Evolutionary conservation across 2,113 vertebrate genomes (phyloP), one percentile per base, ranked within the genome.

Genomic region (Trematocara marginatum): DNA sequence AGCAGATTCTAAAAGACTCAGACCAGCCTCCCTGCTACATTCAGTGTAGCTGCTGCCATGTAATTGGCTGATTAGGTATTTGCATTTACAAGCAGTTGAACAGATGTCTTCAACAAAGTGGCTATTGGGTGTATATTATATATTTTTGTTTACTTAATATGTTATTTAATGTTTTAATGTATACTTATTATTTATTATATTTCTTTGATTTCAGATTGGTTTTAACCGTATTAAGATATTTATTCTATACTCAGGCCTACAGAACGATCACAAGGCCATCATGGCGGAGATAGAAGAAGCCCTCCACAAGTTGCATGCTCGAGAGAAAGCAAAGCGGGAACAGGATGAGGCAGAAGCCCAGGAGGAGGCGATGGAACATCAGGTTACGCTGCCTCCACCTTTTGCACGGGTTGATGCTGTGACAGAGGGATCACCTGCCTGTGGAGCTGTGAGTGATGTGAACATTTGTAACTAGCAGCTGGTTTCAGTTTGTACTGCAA

Each of bases 221-320:
- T 66, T 64, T 66, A 38, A 66, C 34, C 18, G 3, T 38, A 20
- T 66, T 66, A 66, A 66, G 34, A 38, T 66, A 38, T 66, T 38
- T 66, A 20, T 38, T 66, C 10, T 12, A 66, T 66, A 12, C 34
- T 0, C 90, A 99, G 98, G 98, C 93, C 52, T 99, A 91, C 99
- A 99, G 95, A 99, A 99, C 0, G 99, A 99, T 35, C 99, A 99
- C 94, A 98, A 98, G 92, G 96, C 95, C 0, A 90, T 99, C 81
- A 99, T 99, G 99, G 93, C 94, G 71, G 95, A 99, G 92, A 99
- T 99, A 42, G 98, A 99, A 87, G 97, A 97, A 35, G 98, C 98
- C 2, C 94, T 99, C n/a, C 97, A 99, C 93, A 96, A 95, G 93
- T 93, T 99, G 20, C 99, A 99, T 0, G 97, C 98, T 8, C 92